Evolutionary conservation across 2,797 vertebrate species (phyloP).

Genomic region (Molossus molossus): DNA sequence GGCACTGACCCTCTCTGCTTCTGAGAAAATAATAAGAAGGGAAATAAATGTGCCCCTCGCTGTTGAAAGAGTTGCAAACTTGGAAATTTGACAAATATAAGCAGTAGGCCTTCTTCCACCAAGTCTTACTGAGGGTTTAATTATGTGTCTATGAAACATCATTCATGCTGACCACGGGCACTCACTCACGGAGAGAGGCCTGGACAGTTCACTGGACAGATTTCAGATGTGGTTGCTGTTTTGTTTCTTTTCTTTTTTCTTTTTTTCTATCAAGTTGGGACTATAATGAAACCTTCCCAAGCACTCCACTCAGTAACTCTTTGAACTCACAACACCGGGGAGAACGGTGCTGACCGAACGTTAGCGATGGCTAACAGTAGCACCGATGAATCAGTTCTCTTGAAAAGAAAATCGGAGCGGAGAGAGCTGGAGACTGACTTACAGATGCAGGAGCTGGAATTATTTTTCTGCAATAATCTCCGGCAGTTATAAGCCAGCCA

Average conservation of each 20-base stretch:
- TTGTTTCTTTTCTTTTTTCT: conserved; percentile 27
- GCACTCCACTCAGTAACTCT: conserved; percentile 67
- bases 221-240: background rate
- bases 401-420: conserved; percentile 71
- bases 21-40: conserved; percentile 70
- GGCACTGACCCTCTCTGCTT: background rate
- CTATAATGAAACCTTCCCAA: conserved; percentile 68
- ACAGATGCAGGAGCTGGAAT: conserved; percentile 26
- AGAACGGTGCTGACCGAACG: conserved; percentile 54
- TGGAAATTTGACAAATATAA: conserved; percentile 16
- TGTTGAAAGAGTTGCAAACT: conserved; percentile 61
- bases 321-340: conserved; percentile 42
- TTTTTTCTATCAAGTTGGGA: conserved; percentile 67
- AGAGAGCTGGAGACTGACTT: conserved; percentile 54
- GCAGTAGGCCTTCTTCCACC: conserved; percentile 1
- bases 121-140: conserved; percentile 67
- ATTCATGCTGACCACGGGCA: conserved; percentile 52
- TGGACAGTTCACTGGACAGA: background rate
- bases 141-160: conserved; percentile 59
- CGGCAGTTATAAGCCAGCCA: conserved; percentile 64
- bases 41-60: conserved; percentile 41
- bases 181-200: conserved; percentile 26
- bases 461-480: conserved; percentile 73
- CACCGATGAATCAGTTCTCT: conserved; percentile 68
- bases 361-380: conserved; percentile 38